Base-by-base conservation (phyloP, 1,140 invertebrate species). In the Drosophila gunungcola region DNA sequence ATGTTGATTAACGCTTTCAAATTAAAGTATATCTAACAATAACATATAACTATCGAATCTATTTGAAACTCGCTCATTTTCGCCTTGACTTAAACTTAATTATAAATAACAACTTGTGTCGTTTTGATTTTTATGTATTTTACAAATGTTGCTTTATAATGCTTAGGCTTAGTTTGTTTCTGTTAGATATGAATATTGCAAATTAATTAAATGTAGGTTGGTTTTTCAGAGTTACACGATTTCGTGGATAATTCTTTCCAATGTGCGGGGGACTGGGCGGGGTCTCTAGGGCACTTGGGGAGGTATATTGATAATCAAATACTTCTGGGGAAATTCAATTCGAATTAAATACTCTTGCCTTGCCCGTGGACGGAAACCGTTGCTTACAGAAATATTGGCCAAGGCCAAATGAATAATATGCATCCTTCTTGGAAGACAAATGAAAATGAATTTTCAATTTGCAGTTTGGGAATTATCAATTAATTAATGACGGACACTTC, bases 291-390 rank as follows among this genome's bases (percentile, higher is more conserved):
- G 78, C 80, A 84, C 80, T 84, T 83, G 62, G 46, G 43, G 38
- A 46, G 41, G 43, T 42, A 42, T 38, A 49, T 60, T 43, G 48
- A 65, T 60, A 68, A 55, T 32, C n/a, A 46, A 69, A 69, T 45
- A 53, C 57, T 39, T 69, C 34, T 11, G 34, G 32, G 25, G 12
- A 27, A 27, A 32, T 38, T 48, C 16, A 51, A 64, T 62, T 62
- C 67, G 57, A 78, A 77, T 77, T 73, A 83, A 83, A 75, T 83
- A 88, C 79, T 73, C 73, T 79, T 78, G 73, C 70, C 77, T 64
- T 86, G 84, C 84, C 83, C 84, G 21, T 88, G 83, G 83, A 88
- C 83, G 83, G 83, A 88, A 88, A 88, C 83, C 79, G 83, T 89
- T 88, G 70, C 84, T 58, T 72, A 67, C 56, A 75, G 62, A 77